Base-by-base conservation (phyloP, 2,113 vertebrate genomes). In the Xiphophorus couchianus region DNA sequence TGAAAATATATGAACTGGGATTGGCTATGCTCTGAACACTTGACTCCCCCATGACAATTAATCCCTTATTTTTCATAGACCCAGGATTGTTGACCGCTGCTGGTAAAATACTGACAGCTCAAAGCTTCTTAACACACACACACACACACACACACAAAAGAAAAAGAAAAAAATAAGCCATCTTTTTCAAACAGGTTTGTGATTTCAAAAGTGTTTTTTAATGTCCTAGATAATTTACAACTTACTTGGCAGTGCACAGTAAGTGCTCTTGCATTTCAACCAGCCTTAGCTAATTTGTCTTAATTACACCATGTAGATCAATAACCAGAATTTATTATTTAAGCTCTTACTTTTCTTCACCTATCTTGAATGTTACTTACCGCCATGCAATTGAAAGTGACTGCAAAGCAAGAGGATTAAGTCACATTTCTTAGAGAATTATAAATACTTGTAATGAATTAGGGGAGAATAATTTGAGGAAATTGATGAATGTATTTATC, bases 401-500 rank as follows among this genome's bases (percentile, higher is more conserved):
- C 62, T 28, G n/a, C 29, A 35, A 71, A 73, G 71, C 30, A 35
- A 73, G 62, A 35, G 60, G 69, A 61, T 76, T 80, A n/a, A 78
- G 74, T 78, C 71, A 61, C 14, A 37, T 69, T 77, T 86, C 65
- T 76, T 1, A 0, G 29, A 62, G 66, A 74, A 42, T 25, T 73
- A 69, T 67, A 71, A 74, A 74, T n/a, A 22, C 22, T 31, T 75
- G 61, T 51, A 35, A 74, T 28, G 44, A 51, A 75, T 75, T 76
- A 71, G 66, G 25, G 66, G 42, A 68, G 62, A 74, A 69, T 79
- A 4, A 76, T 69, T 27, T 61, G 69, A 74, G 64, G 35, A 71
- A 82, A 68, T 73, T 63, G 61, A 81, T 72, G 33, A 78, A 82
- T 42, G 42, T 69, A 71, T 87, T 82, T 71, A 73, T 82, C 68